Conservation (phyloP, 64 coral and sea anemone species). For the Stylophora pistillata region DNA sequence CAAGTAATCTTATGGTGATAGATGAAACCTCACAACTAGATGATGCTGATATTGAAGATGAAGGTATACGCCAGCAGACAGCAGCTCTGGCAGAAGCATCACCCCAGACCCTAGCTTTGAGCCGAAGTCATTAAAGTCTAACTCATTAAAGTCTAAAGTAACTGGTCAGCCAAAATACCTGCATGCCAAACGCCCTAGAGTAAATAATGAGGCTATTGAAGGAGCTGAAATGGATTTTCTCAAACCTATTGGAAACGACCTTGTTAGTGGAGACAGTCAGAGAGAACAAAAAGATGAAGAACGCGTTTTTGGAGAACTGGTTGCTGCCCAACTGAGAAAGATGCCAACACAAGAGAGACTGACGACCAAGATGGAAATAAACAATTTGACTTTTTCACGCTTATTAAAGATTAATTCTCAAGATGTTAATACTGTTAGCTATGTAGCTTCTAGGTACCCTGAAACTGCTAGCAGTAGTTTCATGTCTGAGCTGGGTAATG, state of each 20-base stretch:
- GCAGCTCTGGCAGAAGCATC: too few relatives aligned
- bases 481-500: too few relatives aligned
- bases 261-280: conserved; percentile 29
- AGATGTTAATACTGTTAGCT: too few relatives aligned
- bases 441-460: conserved; percentile 9
- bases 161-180: conserved; percentile 3
- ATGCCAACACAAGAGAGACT: not conserved
- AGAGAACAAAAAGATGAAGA: conserved; percentile 65
- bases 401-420: not conserved
- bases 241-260: conserved; percentile 22
- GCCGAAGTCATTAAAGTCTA: conserved; percentile 44
- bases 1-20: too few relatives aligned
- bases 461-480: not conserved
- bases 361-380: conserved; percentile 43
- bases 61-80: too few relatives aligned
- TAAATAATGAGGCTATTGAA: conserved; percentile 8
- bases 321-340: too few relatives aligned
- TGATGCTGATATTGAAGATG: too few relatives aligned
- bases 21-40: too few relatives aligned
- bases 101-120: too few relatives aligned
- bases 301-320: conserved; percentile 49
- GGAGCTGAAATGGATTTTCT: conserved; percentile 46
- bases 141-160: conserved; percentile 35
- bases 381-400: conserved; percentile 21
- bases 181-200: conserved; percentile 32